Evolutionary conservation across 2,113 vertebrate species (phyloP).

Genomic region (Larimichthys crocea): DNA sequence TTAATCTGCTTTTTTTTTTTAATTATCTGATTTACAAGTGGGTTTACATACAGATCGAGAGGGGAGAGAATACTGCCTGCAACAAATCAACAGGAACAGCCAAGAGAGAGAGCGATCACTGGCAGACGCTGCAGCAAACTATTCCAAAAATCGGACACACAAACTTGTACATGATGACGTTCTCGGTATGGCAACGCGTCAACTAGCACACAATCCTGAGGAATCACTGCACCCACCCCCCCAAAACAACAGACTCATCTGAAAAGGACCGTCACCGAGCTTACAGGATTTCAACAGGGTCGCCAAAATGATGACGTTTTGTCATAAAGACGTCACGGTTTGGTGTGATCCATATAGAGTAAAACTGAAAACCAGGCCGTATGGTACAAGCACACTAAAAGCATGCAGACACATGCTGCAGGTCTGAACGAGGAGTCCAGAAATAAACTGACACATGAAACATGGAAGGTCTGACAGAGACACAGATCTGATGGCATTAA

Average conservation of each 20-base stretch:
- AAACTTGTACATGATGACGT: constrained; percentile 26
- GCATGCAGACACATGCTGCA: constrained; percentile 52
- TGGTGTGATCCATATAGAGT: not conserved
- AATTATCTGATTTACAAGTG: constrained; percentile 80
- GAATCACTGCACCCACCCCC: not conserved
- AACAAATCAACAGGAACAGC: constrained; percentile 39
- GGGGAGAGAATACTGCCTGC: constrained; percentile 34
- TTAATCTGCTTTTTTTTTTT: constrained; percentile 57
- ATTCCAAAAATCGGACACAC: constrained; percentile 29
- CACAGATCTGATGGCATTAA: not conserved
- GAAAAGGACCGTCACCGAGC: not conserved
- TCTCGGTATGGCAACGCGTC: constrained; percentile 10
- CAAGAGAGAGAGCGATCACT: constrained; percentile 38
- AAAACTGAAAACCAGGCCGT: constrained; percentile 6
- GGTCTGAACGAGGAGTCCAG: not conserved
- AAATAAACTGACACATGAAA: constrained; percentile 14
- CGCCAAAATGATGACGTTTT: not conserved
- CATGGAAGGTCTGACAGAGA: not conserved
- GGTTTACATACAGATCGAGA: constrained; percentile 74
- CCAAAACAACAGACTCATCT: not conserved
- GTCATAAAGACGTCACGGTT: constrained; percentile 15
- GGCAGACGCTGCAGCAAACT: constrained; percentile 20
- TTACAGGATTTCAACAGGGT: not conserved
- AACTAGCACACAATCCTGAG: constrained; percentile 36
- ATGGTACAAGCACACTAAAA: constrained; percentile 24